phyloP scores from a whole-genome alignment of 2,797 vertebrate genomes.

The Pelodytes ibericus region DNA sequence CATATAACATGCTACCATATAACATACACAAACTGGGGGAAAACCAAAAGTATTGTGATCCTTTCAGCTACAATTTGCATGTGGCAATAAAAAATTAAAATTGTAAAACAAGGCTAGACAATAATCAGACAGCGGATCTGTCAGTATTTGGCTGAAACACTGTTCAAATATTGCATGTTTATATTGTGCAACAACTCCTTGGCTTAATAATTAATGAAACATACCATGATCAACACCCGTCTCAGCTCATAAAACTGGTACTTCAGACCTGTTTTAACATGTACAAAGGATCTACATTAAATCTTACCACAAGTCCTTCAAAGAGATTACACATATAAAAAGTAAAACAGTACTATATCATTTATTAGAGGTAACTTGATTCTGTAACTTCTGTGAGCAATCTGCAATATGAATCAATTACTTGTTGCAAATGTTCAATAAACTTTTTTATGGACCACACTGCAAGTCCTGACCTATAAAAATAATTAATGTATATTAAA shows the following conservation, averaged over 20 bases:
- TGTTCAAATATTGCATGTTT: slow-evolving; percentile 15
- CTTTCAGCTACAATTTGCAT: neutral
- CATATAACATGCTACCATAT: no score
- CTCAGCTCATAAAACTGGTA: neutral
- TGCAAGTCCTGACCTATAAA: no score
- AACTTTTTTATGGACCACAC: no score
- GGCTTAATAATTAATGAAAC: slow-evolving; percentile 3
- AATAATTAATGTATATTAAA: no score
- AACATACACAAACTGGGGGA: no score
- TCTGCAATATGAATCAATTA: no score
- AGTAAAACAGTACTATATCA: no score
- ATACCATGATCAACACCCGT: neutral
- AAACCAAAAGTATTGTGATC: no score
- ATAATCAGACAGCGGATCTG: neutral
- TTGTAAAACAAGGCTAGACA: slow-evolving; percentile 34
- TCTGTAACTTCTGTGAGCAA: no score
- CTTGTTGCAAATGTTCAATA: no score
- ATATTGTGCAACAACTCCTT: slow-evolving; percentile 9
- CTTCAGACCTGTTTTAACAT: neutral
- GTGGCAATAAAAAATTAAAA: neutral
- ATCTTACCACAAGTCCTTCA: neutral
- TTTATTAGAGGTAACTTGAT: no score
- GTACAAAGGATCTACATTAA: neutral
- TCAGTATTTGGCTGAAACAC: slow-evolving; percentile 5
- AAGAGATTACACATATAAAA: no score